Base-by-base conservation (phyloP, 2,113 vertebrate genomes). In the Seriola dumerili region DNA sequence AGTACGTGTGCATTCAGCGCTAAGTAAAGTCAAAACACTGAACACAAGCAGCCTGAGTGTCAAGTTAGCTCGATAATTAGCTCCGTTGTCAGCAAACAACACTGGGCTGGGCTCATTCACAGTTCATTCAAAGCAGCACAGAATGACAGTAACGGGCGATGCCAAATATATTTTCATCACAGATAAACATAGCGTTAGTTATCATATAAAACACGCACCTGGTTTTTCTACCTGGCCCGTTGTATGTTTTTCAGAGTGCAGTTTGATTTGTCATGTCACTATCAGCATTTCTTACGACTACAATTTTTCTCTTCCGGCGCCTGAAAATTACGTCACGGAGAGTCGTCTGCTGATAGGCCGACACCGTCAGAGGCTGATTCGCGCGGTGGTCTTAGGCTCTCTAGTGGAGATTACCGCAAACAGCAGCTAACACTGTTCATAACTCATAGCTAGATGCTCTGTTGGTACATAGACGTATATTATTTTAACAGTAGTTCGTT, bases 191-290 rank as follows among this genome's bases (percentile, higher is more conserved):
- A 0, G 5, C 34, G 1, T 9, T 3, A 2, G 2, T 8, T 3
- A 13, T 6, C 3, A 13, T 5, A 4, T 4, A 23, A 78, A 71
- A 17, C 29, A 78, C 88, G 9, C 48, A 91, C 84, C 84, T 81
- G 74, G 3, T 61, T 29, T 29, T 4, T 17, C 54, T 16, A 0
- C 57, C 63, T 2, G 52, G 29, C 17, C 67, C n/a, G 8, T 25
- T 23, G 62, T 38, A 1, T 78, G 40, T 78, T 76, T 78, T 74
- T 83, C 70, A 84, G n/a, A 46, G 8, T 52, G 40, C 57, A 52
- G 76, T 78, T 85, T 86, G 88, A 88, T 88, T 85, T 86, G 89
- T 90, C 91, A 84, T 85, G 88, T 92, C 90, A 91, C 77, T 16
- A 76, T 55, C 36, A 64, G 62, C 13, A 72, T 42, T 4, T 13